phyloP scores from a whole-genome alignment of 2,797 vertebrate species.

The Pterois miles region DNA sequence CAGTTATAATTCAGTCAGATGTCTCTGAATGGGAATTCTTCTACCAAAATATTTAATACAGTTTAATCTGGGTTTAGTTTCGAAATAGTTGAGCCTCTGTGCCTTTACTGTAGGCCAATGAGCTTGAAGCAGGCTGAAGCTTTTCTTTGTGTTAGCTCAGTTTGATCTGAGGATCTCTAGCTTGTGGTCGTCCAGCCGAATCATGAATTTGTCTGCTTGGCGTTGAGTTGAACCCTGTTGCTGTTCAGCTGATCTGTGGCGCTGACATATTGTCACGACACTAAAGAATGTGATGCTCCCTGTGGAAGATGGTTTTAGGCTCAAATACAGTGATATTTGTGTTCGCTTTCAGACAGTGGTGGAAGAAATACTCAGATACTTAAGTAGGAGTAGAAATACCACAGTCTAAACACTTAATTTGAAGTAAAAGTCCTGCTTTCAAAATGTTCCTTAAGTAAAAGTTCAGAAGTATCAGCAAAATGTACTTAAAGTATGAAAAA shows the following conservation, averaged over 20 bases:
- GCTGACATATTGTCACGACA: constrained; percentile 28
- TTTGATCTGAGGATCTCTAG: background rate
- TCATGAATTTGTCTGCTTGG: background rate
- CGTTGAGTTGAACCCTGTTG: background rate
- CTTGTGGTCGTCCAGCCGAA: background rate
- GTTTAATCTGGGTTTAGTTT: constrained; percentile 45
- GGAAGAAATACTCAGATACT: too few relatives aligned
- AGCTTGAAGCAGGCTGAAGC: background rate
- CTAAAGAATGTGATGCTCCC: constrained; percentile 16
- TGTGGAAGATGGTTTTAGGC: background rate
- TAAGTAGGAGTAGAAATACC: too few relatives aligned
- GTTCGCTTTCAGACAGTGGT: background rate
- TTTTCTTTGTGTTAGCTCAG: constrained; percentile 1
- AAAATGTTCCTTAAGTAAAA: too few relatives aligned
- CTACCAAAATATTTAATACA: constrained; percentile 20
- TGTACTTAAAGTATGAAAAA: too few relatives aligned
- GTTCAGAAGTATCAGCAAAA: too few relatives aligned
- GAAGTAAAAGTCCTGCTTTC: too few relatives aligned
- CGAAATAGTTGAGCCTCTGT: constrained; percentile 35
- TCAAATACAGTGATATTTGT: background rate
- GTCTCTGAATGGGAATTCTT: constrained; percentile 6
- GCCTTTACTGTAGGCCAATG: background rate
- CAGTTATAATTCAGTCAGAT: constrained; percentile 12
- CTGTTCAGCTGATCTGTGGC: constrained; percentile 24
- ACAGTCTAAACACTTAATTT: too few relatives aligned